These are phyloP conservation scores for Pollenia labialis DNA, from an alignment of 2,888 invertebrate species.

Conservation along the genomic window DNA sequence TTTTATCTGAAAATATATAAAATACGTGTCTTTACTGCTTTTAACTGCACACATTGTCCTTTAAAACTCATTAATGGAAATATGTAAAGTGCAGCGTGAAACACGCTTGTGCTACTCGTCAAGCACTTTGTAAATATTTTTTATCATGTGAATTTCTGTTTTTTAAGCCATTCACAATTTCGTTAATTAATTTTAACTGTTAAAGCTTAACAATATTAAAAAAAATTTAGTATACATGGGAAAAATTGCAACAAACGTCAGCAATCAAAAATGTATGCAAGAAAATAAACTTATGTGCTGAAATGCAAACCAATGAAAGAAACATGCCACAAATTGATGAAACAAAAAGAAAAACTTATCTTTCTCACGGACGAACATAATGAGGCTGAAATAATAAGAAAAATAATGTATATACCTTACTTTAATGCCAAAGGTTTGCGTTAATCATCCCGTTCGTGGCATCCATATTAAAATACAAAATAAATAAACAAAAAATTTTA, in stretches of 20 bases:
- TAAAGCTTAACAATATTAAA: constrained; percentile 47
- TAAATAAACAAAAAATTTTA: no score
- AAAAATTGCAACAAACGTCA: constrained; percentile 6
- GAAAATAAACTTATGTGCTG: neutral
- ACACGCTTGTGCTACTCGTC: constrained; percentile 7
- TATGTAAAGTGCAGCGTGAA: constrained; percentile 21
- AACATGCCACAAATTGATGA: constrained; percentile 5
- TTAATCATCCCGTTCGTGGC: no score
- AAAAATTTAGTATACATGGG: neutral
- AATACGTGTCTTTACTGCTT: neutral
- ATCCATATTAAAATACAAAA: no score
- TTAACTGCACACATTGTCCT: constrained; percentile 12
- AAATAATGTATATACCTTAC: neutral
- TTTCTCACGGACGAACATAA: constrained; percentile 34
- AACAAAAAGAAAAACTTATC: neutral
- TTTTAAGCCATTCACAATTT: constrained; percentile 50
- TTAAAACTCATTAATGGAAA: constrained; percentile 64
- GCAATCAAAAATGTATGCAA: neutral
- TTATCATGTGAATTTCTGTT: neutral
- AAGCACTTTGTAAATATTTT: constrained; percentile 18
- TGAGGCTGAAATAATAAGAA: constrained; percentile 56
- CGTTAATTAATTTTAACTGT: constrained; percentile 69
- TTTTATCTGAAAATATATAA: neutral
- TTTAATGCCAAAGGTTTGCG: neutral
- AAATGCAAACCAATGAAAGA: neutral